Percentiles rank a stretch among this genome's conserved stretches.
These are phyloP conservation scores for Salmo trutta DNA, from an alignment of 2,797 vertebrate species.

Conservation along the genomic window DNA sequence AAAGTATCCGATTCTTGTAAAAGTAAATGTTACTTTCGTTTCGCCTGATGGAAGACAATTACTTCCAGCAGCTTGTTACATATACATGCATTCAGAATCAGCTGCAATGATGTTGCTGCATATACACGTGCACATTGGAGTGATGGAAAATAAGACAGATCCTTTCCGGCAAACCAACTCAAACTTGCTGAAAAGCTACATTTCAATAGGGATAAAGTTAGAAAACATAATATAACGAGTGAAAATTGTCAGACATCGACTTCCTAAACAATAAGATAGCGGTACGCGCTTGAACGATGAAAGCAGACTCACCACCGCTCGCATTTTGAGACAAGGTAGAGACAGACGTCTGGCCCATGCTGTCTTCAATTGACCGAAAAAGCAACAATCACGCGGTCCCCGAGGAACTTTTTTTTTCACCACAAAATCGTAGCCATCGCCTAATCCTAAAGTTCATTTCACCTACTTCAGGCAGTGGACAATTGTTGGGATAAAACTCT, in stretches of 20 bases:
- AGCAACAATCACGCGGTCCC: constrained; percentile 61
- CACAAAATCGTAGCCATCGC: constrained; percentile 41
- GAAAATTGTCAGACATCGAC: constrained; percentile 2
- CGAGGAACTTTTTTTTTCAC: constrained; percentile 35
- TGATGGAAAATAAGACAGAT: background rate
- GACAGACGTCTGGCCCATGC: constrained; percentile 84
- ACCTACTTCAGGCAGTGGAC: constrained; percentile 15
- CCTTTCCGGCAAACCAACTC: background rate
- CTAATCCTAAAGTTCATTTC: constrained; percentile 59
- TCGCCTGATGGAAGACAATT: background rate
- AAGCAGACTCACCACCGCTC: constrained; percentile 73
- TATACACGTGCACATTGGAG: background rate
- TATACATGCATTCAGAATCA: background rate
- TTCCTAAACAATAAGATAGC: constrained; percentile 6
- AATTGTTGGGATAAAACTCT: constrained; percentile 10
- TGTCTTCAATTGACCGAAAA: constrained; percentile 53
- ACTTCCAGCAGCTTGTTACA: background rate
- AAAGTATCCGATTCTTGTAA: background rate
- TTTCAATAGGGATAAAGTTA: background rate
- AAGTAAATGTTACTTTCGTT: background rate
- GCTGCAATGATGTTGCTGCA: background rate
- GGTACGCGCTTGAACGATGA: background rate
- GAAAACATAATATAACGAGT: background rate
- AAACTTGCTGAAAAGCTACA: background rate
- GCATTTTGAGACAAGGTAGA: constrained; percentile 76